These are phyloP conservation scores for Hydropsyche betteni DNA, from an alignment of 2,888 invertebrate species.

Conservation along the genomic window DNA sequence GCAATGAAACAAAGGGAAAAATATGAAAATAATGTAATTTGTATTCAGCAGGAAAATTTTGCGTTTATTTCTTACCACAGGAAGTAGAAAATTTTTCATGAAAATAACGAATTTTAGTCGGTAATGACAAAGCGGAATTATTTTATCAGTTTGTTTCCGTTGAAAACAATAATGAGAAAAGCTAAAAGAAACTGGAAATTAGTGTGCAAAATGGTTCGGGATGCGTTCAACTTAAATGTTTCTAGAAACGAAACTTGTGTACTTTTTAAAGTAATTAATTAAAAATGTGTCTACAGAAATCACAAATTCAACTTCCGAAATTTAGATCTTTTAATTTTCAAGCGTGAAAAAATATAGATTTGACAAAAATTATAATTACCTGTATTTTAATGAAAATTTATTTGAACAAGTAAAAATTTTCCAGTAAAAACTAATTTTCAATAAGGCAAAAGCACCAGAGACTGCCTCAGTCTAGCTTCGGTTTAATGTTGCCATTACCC, in stretches of 20 bases:
- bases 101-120: background rate
- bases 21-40: too few relatives aligned
- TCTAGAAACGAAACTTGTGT: background rate
- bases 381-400: too few relatives aligned
- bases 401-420: slow-evolving; percentile 22
- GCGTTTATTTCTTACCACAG: background rate
- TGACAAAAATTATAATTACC: too few relatives aligned
- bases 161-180: slow-evolving; percentile 47
- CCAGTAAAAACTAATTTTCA: slow-evolving; percentile 49
- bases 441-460: slow-evolving; percentile 43
- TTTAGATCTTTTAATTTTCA: too few relatives aligned
- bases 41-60: background rate
- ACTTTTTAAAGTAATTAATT: background rate
- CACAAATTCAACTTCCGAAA: too few relatives aligned
- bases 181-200: background rate
- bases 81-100: slow-evolving; percentile 12
- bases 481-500: slow-evolving; percentile 46
- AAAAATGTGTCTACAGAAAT: too few relatives aligned
- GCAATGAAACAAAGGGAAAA: too few relatives aligned
- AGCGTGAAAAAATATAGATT: too few relatives aligned
- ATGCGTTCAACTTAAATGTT: background rate
- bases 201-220: background rate
- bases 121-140: slow-evolving; percentile 37
- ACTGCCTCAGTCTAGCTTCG: slow-evolving; percentile 26
- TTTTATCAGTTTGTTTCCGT: slow-evolving; percentile 44